These are phyloP conservation scores for Flexamia atlantica DNA, from an alignment of 2,888 invertebrate species.

Conservation along the genomic window DNA sequence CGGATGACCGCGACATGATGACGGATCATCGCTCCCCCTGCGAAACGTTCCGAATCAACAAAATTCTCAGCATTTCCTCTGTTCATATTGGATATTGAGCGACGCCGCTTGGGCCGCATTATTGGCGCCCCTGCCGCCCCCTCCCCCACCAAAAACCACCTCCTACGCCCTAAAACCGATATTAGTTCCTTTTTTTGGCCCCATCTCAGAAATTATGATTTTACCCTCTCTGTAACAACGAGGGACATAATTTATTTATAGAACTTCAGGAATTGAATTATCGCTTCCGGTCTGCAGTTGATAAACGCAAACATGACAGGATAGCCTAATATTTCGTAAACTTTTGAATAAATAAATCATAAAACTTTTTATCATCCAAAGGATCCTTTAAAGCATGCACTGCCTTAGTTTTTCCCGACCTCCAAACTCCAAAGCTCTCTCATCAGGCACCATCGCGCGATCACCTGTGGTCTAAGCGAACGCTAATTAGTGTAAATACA, in stretches of 20 bases:
- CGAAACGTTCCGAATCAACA: slow-evolving; percentile 55
- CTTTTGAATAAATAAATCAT: too few relatives aligned
- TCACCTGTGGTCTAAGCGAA: not conserved
- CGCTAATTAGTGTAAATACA: not conserved
- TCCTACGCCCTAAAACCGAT: slow-evolving; percentile 34
- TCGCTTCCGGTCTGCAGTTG: too few relatives aligned
- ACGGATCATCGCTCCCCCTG: not conserved
- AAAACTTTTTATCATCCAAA: too few relatives aligned
- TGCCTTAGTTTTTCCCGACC: not conserved
- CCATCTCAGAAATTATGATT: slow-evolving; percentile 12
- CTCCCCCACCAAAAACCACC: not conserved
- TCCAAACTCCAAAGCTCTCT: not conserved
- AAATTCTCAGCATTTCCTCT: slow-evolving; percentile 57
- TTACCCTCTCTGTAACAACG: not conserved
- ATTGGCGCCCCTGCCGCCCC: slow-evolving; percentile 24
- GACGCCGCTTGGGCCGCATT: slow-evolving; percentile 40
- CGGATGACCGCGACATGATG: slow-evolving; percentile 38
- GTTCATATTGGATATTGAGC: slow-evolving; percentile 54
- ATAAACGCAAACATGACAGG: too few relatives aligned
- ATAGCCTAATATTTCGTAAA: too few relatives aligned
- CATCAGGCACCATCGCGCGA: not conserved
- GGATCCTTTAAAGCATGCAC: too few relatives aligned
- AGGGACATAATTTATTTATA: not conserved
- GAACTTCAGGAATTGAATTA: too few relatives aligned
- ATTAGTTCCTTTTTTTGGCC: slow-evolving; percentile 36